Evolutionary conservation across 1,140 invertebrate genomes (phyloP).

Genomic region (Drosophila dunni): DNA sequence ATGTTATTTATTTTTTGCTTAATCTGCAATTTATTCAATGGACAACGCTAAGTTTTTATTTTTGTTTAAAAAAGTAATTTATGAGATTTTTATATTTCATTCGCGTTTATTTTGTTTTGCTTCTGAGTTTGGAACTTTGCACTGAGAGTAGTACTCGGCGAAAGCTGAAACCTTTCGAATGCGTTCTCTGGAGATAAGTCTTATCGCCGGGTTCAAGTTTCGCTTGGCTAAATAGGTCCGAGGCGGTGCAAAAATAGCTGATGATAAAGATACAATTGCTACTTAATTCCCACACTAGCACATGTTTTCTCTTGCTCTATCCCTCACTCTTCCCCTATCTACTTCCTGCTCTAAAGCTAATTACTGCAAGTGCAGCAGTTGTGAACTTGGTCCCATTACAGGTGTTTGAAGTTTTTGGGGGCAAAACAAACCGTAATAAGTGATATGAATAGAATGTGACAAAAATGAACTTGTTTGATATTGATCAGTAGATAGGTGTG

Average conservation of each 20-base stretch:
- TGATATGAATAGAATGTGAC: conserved; percentile 28
- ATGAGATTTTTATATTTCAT: not conserved
- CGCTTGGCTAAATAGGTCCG: conserved; percentile 21
- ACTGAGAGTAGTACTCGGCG: conserved; percentile 33
- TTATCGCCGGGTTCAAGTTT: conserved; percentile 74
- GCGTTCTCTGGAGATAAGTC: conserved; percentile 49
- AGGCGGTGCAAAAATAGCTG: conserved; percentile 25
- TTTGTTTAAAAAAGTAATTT: not conserved
- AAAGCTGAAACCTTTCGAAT: conserved; percentile 25
- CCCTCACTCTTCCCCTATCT: not conserved
- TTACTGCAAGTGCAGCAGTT: conserved; percentile 3
- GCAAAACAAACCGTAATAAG: conserved; percentile 41
- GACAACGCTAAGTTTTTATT: too few relatives aligned
- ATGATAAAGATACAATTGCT: conserved; percentile 18
- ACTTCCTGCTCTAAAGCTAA: not conserved
- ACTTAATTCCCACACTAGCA: not conserved
- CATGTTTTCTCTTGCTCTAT: not conserved
- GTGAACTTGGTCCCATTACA: conserved; percentile 31
- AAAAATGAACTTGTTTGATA: conserved; percentile 38
- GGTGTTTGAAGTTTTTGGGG: not conserved
- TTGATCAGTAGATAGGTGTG: conserved; percentile 46
- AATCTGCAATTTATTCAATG: too few relatives aligned
- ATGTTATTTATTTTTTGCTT: not conserved
- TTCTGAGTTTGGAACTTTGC: conserved; percentile 59
- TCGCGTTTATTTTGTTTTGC: conserved; percentile 28